These are phyloP conservation scores for Hydrochoerus hydrochaeris DNA, from an alignment of 2,113 vertebrate genomes.

Conservation along the genomic window DNA sequence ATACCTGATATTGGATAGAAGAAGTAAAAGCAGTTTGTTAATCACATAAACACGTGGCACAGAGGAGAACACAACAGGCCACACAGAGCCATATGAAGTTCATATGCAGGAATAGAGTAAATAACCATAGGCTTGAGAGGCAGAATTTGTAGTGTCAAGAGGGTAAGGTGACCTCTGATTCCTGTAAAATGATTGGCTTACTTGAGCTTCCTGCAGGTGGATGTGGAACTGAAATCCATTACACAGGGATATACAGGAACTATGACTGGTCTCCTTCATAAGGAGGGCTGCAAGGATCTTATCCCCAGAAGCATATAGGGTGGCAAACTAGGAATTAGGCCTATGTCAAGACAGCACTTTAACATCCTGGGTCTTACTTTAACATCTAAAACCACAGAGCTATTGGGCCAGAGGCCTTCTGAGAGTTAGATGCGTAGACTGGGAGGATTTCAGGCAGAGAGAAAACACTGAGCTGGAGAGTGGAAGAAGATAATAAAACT, in stretches of 20 bases:
- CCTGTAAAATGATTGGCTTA: not conserved
- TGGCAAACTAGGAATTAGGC: not conserved
- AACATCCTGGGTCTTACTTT: not conserved
- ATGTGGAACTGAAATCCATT: not conserved
- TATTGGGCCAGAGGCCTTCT: not conserved
- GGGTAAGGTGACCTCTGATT: not conserved
- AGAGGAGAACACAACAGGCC: not conserved
- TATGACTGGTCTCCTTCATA: not conserved
- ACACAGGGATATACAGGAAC: not conserved
- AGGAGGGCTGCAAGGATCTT: not conserved
- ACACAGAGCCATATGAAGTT: rapidly evolving
- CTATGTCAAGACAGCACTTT: not conserved
- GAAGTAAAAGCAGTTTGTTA: not conserved
- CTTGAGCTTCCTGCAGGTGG: not conserved
- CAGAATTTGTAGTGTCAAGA: not conserved
- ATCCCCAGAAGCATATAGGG: not conserved
- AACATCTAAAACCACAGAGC: not conserved
- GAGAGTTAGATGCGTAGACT: not conserved
- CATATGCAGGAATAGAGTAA: not conserved
- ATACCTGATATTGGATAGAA: not conserved
- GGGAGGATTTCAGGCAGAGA: not conserved
- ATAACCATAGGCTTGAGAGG: not conserved
- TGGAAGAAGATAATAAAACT: not conserved
- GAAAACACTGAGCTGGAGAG: not conserved
- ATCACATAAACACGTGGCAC: not conserved